phyloP scores from a whole-genome alignment of 2,797 vertebrate genomes.

The Danio tinwini region DNA sequence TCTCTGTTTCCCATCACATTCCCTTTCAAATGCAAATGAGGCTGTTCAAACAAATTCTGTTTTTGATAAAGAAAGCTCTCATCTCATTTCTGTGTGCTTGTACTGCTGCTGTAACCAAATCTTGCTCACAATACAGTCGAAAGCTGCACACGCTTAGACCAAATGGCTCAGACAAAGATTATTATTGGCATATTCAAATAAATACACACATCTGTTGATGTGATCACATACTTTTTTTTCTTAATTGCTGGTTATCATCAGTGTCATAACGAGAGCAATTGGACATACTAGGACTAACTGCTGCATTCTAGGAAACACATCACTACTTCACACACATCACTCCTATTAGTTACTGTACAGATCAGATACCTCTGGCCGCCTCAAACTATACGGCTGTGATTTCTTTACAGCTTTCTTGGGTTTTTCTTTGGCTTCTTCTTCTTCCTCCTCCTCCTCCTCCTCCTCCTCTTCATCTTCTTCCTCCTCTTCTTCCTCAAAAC shows the following conservation, averaged over 20 bases:
- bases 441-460: constrained; percentile 37
- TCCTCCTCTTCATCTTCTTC: constrained; percentile 55
- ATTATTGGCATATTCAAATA: constrained; percentile 40
- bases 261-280: constrained; percentile 9
- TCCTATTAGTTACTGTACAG: neutral
- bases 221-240: constrained; percentile 14
- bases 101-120: constrained; percentile 31
- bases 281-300: constrained; percentile 10
- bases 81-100: neutral
- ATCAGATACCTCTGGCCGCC: constrained; percentile 52
- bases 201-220: constrained; percentile 38
- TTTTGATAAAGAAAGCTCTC: constrained; percentile 20
- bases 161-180: constrained; percentile 32
- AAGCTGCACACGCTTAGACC: constrained; percentile 11
- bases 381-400: constrained; percentile 46
- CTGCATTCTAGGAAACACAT: constrained; percentile 12
- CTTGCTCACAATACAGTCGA: constrained; percentile 35
- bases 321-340: constrained; percentile 1
- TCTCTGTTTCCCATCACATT: constrained; percentile 54
- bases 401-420: constrained; percentile 51
- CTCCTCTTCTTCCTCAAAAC: constrained; percentile 58
- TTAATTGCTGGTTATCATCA: constrained; percentile 33
- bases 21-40: constrained; percentile 53
- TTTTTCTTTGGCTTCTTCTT: constrained; percentile 54
- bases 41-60: constrained; percentile 42